Percentiles rank a stretch among this genome's conserved stretches.
These are phyloP conservation scores for Aurelia sp. DNA, from an alignment of 30 jellyfish, hydroid and myxozoan species.

Conservation along the genomic window DNA sequence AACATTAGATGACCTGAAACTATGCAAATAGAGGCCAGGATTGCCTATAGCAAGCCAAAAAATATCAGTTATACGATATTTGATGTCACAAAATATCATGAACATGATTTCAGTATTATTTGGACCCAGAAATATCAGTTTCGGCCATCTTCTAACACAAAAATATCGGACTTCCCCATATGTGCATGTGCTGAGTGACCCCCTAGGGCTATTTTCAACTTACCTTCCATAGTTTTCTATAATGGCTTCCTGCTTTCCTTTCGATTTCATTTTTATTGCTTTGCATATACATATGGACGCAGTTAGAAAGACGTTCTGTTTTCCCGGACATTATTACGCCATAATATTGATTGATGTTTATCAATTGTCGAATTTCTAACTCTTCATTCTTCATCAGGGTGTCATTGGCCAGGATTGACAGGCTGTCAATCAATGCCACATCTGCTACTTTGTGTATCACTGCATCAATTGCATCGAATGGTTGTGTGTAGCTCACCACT, in stretches of 20 bases:
- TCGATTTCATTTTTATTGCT: slow-evolving; percentile 29
- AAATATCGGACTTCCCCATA: no score
- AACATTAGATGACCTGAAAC: no score
- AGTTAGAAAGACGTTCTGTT: slow-evolving; percentile 24
- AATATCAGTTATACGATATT: no score
- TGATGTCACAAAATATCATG: no score
- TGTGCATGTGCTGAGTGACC: no score
- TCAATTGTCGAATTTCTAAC: background rate
- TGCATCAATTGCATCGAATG: background rate
- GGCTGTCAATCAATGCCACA: slow-evolving; percentile 25
- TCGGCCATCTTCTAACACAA: no score
- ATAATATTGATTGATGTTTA: slow-evolving; percentile 26
- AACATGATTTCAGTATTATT: no score
- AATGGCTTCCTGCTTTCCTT: background rate
- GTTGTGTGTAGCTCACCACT: slow-evolving; percentile 17
- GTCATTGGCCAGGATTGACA: slow-evolving; percentile 21
- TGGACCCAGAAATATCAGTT: no score
- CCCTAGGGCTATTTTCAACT: background rate
- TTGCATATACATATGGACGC: slow-evolving; percentile 25
- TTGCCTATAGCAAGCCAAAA: no score
- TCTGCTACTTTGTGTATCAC: slow-evolving; percentile 14
- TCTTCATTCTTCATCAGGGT: background rate
- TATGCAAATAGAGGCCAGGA: no score
- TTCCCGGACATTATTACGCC: slow-evolving; percentile 34
- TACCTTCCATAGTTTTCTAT: slow-evolving; percentile 17